Conservation (phyloP, 2,888 invertebrate genomes). For the Acleris cristana region DNA sequence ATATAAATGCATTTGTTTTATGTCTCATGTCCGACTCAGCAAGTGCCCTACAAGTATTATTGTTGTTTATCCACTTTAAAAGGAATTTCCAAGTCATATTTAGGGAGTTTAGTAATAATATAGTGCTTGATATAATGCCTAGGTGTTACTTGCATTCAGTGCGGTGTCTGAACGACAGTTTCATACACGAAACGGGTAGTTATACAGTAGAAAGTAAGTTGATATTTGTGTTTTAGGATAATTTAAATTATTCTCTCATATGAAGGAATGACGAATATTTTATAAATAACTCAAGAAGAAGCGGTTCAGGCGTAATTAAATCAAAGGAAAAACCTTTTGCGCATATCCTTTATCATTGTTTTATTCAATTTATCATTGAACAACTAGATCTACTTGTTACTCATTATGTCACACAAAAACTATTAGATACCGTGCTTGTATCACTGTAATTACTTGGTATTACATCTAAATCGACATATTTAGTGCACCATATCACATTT, state of each 20-base stretch:
- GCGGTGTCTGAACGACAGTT: constrained; percentile 57
- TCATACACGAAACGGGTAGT: constrained; percentile 65
- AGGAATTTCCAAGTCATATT: constrained; percentile 45
- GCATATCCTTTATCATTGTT: not conserved
- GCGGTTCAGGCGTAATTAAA: not conserved
- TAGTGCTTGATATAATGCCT: constrained; percentile 61
- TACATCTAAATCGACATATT: not conserved
- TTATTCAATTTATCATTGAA: not conserved
- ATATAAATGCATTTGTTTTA: constrained; percentile 69
- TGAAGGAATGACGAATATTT: constrained; percentile 19
- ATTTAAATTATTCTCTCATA: constrained; percentile 36
- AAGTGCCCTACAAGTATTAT: constrained; percentile 73
- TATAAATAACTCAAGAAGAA: not conserved
- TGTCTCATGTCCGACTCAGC: constrained; percentile 67
- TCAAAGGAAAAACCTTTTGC: not conserved
- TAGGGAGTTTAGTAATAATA: constrained; percentile 13
- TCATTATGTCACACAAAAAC: not conserved
- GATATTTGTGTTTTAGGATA: constrained; percentile 37
- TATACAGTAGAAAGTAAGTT: constrained; percentile 63
- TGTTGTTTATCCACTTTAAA: constrained; percentile 48
- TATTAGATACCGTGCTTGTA: not conserved
- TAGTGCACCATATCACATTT: not conserved
- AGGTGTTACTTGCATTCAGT: constrained; percentile 72
- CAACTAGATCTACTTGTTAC: constrained; percentile 11
- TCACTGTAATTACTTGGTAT: not conserved